phyloP scores from a whole-genome alignment of 2,888 invertebrate species.

The Bembecia ichneumoniformis region DNA sequence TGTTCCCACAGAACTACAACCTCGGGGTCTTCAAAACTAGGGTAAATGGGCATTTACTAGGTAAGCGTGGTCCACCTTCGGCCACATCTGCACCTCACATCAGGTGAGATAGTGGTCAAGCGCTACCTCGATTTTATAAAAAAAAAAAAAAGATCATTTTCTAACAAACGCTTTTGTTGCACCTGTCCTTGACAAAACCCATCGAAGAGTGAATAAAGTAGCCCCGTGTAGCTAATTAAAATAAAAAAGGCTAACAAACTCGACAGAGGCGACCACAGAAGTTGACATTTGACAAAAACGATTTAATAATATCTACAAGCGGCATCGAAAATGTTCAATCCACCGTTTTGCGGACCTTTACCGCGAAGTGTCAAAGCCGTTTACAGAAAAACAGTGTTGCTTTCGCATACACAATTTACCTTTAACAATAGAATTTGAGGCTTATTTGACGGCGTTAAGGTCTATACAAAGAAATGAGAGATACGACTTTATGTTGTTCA shows the following conservation, averaged over 20 bases:
- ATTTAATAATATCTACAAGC: conserved; percentile 40
- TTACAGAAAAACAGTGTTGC: conserved; percentile 31
- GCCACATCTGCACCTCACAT: too few relatives aligned
- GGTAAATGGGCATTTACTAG: too few relatives aligned
- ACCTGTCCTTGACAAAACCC: conserved; percentile 22
- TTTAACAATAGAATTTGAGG: conserved; percentile 9
- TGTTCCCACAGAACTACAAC: too few relatives aligned
- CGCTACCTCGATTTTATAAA: too few relatives aligned
- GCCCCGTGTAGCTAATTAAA: conserved; percentile 17
- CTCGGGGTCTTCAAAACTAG: too few relatives aligned
- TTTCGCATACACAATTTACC: conserved; percentile 4
- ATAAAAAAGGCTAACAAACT: conserved; percentile 16
- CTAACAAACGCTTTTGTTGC: too few relatives aligned
- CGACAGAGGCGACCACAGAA: conserved; percentile 54
- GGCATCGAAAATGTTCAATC: conserved; percentile 62
- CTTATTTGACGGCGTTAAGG: conserved; percentile 8
- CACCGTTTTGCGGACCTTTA: conserved; percentile 63
- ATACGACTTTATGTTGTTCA: conserved; percentile 12
- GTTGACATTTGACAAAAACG: conserved; percentile 72
- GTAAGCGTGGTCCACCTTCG: too few relatives aligned
- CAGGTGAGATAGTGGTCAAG: too few relatives aligned
- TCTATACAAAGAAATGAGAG: neutral
- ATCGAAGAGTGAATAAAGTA: conserved; percentile 7
- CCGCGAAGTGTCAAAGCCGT: conserved; percentile 67
- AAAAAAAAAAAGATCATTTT: too few relatives aligned